phyloP scores from a whole-genome alignment of 2,888 invertebrate genomes.

The Volucella zonaria region DNA sequence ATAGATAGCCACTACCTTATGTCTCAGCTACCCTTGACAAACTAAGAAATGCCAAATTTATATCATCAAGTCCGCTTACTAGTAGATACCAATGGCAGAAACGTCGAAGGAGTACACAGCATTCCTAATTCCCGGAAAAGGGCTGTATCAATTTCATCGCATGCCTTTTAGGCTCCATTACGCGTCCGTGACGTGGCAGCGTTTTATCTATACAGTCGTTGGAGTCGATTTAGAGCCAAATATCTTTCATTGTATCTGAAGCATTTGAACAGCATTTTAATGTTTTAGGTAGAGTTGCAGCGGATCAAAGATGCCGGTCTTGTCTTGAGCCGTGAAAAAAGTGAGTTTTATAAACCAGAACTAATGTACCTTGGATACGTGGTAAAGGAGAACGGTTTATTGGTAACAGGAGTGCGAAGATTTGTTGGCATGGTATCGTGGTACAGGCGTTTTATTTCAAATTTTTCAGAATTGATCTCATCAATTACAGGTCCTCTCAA shows the following conservation, averaged over 20 bases:
- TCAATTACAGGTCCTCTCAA: slow-evolving; percentile 37
- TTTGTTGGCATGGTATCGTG: slow-evolving; percentile 52
- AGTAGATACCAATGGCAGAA: not conserved
- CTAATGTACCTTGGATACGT: slow-evolving; percentile 48
- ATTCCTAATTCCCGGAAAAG: no score
- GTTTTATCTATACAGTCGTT: slow-evolving; percentile 41
- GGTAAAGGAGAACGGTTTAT: slow-evolving; percentile 22
- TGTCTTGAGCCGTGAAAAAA: slow-evolving; percentile 24
- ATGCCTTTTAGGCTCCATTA: slow-evolving; percentile 21
- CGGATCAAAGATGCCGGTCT: slow-evolving; percentile 18
- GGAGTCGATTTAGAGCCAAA: slow-evolving; percentile 34
- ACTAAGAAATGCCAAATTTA: slow-evolving; percentile 16
- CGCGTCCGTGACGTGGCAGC: slow-evolving; percentile 46
- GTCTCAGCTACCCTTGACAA: slow-evolving; percentile 21
- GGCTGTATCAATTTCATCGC: no score
- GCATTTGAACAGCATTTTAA: slow-evolving; percentile 6
- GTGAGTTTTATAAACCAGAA: slow-evolving; percentile 49
- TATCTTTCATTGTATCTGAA: slow-evolving; percentile 23
- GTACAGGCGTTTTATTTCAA: slow-evolving; percentile 30
- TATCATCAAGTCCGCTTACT: slow-evolving; percentile 23
- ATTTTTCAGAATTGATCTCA: slow-evolving; percentile 29
- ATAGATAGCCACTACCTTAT: not conserved
- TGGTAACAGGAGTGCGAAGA: no score
- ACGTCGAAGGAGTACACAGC: no score
- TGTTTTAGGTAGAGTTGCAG: not conserved